phyloP scores from a whole-genome alignment of 2,113 vertebrate species.

The Romanogobio albipinnatus region DNA sequence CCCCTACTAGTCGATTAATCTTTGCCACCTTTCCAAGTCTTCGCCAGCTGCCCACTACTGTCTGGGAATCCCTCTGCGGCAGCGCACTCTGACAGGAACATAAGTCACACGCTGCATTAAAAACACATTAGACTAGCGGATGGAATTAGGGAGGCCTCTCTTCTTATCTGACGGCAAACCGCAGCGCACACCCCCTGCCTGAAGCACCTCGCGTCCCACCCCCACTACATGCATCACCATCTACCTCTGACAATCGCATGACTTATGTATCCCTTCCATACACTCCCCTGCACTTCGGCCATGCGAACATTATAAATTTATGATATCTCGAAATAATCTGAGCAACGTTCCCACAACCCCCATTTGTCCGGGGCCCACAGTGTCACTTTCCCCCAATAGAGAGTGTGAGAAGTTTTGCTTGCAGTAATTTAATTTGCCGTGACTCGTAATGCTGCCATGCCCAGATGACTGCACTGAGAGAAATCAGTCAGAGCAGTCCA shows the following conservation, averaged over 20 bases:
- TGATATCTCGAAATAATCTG: constrained; percentile 65
- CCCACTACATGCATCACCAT: constrained; percentile 71
- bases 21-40: constrained; percentile 63
- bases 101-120: constrained; percentile 81
- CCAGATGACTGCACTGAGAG: constrained; percentile 64
- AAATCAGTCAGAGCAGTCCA: constrained; percentile 62
- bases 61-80: constrained; percentile 66
- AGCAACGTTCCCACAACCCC: constrained; percentile 35
- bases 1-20: constrained; percentile 66
- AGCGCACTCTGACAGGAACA: constrained; percentile 71
- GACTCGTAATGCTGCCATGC: constrained; percentile 64
- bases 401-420: constrained; percentile 42
- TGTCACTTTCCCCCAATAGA: constrained; percentile 33
- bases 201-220: constrained; percentile 21
- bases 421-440: constrained; percentile 73
- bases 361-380: constrained; percentile 24
- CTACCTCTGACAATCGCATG: constrained; percentile 69
- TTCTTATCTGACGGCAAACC: constrained; percentile 68
- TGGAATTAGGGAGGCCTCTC: constrained; percentile 72
- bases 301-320: constrained; percentile 72
- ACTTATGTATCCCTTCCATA: constrained; percentile 73
- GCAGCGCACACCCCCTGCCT: constrained; percentile 23
- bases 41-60: constrained; percentile 63
- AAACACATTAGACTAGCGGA: constrained; percentile 79
- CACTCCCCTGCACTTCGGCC: constrained; percentile 71